Evolutionary conservation across 2,888 invertebrate species (phyloP).

Genomic region (Eudemis profundana): DNA sequence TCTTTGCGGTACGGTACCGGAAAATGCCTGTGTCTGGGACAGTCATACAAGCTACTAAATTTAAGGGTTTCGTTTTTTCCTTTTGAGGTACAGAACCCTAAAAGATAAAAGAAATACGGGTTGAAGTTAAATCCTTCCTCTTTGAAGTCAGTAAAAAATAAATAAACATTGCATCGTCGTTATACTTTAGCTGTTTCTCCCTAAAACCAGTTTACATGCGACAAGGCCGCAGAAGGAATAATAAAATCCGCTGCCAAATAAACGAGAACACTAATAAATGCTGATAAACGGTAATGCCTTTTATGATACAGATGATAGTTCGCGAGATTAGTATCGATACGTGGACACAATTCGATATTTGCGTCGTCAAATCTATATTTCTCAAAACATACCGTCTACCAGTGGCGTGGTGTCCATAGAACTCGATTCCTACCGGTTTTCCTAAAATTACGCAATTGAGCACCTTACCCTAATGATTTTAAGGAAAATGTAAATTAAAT

Average conservation of each 20-base stretch:
- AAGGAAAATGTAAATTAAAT: too few relatives aligned
- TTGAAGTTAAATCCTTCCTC: background rate
- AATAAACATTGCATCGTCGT: conserved; percentile 5
- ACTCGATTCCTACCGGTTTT: too few relatives aligned
- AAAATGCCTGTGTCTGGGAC: too few relatives aligned
- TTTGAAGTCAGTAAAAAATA: background rate
- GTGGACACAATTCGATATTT: background rate
- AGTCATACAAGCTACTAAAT: too few relatives aligned
- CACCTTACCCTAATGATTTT: too few relatives aligned
- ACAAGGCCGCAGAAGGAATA: conserved; percentile 25
- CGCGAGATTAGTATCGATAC: conserved; percentile 16
- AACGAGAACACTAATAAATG: conserved; percentile 24
- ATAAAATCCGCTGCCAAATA: conserved; percentile 23
- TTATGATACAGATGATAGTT: conserved; percentile 28
- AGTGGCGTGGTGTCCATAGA: too few relatives aligned
- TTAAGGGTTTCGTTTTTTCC: background rate
- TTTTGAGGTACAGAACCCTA: too few relatives aligned
- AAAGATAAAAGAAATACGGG: too few relatives aligned
- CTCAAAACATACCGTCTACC: too few relatives aligned
- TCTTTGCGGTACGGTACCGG: too few relatives aligned
- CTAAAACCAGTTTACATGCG: conserved; percentile 17
- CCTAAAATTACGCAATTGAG: too few relatives aligned
- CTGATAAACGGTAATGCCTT: conserved; percentile 38
- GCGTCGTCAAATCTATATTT: background rate
- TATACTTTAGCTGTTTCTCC: conserved; percentile 6